Evolutionary conservation across 2,888 invertebrate species (phyloP).

Genomic region (Troglohyphantes excavatus): DNA sequence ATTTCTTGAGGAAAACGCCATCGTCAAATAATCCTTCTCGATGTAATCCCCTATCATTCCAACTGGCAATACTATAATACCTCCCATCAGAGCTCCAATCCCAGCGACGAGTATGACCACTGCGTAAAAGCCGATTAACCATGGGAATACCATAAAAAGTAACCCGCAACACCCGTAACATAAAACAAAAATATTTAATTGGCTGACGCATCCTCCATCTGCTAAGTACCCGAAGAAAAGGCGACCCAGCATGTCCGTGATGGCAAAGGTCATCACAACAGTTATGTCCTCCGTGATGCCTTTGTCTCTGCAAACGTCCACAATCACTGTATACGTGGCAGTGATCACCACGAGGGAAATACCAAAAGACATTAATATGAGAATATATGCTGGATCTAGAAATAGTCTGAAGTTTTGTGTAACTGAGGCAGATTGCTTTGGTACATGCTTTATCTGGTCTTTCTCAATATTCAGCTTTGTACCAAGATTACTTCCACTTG

Average conservation of each 20-base stretch:
- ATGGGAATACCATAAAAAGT: too few relatives aligned
- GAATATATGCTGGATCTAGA: neutral
- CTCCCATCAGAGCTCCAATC: too few relatives aligned
- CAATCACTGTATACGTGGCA: neutral
- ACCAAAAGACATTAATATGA: neutral
- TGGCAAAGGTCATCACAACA: neutral
- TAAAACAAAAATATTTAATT: neutral
- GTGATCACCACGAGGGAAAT: neutral
- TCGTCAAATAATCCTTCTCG: too few relatives aligned
- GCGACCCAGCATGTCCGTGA: neutral
- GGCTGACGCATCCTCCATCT: neutral
- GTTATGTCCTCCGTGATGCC: too few relatives aligned
- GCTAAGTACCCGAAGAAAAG: neutral
- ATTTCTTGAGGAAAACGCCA: too few relatives aligned
- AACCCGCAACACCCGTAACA: neutral
- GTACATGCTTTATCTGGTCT: neutral
- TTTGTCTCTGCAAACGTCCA: neutral
- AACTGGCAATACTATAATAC: too few relatives aligned
- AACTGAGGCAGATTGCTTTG: neutral
- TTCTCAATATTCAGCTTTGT: neutral
- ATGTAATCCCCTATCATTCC: too few relatives aligned
- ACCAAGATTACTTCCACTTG: neutral
- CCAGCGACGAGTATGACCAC: too few relatives aligned
- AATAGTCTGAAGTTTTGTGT: neutral
- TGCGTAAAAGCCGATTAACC: too few relatives aligned